Evolutionary conservation across 2,888 invertebrate species (phyloP).

Genomic region (Clistopyga incitator): DNA sequence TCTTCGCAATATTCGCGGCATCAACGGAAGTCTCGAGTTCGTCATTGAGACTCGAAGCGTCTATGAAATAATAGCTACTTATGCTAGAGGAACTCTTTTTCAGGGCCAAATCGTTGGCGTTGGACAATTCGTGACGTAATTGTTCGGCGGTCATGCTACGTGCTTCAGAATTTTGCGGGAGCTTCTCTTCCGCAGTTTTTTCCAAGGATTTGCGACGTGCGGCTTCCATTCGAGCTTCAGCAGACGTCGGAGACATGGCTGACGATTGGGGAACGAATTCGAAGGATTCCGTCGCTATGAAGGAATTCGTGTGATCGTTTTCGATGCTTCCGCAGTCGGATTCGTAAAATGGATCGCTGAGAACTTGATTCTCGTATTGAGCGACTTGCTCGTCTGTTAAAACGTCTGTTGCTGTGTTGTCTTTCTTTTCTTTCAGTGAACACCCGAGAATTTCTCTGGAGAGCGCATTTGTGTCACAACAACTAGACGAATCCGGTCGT

Average conservation of each 20-base stretch:
- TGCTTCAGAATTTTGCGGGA: conserved; percentile 48
- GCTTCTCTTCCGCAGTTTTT: conserved; percentile 54
- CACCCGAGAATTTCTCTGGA: not conserved
- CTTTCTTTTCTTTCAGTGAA: conserved; percentile 1
- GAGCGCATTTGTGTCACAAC: conserved; percentile 40
- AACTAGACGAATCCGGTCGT: conserved; percentile 18
- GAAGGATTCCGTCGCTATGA: conserved; percentile 76
- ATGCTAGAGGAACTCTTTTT: conserved; percentile 78
- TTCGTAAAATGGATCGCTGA: conserved; percentile 80
- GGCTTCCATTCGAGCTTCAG: conserved; percentile 40
- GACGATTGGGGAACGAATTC: conserved; percentile 73
- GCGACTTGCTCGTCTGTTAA: conserved; percentile 73
- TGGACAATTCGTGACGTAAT: conserved; percentile 63
- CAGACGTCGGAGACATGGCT: conserved; percentile 56
- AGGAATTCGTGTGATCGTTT: conserved; percentile 71
- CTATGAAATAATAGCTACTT: conserved; percentile 90
- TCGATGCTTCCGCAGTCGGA: conserved; percentile 75
- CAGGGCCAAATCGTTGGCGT: conserved; percentile 64
- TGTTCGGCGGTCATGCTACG: conserved; percentile 68
- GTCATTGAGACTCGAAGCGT: conserved; percentile 91
- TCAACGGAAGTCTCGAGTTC: conserved; percentile 84
- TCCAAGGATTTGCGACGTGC: conserved; percentile 62
- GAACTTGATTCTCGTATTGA: conserved; percentile 78
- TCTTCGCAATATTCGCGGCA: conserved; percentile 51
- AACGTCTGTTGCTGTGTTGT: not conserved